phyloP scores from a whole-genome alignment of 1,140 invertebrate species.

The Plectrocnemia conspersa region DNA sequence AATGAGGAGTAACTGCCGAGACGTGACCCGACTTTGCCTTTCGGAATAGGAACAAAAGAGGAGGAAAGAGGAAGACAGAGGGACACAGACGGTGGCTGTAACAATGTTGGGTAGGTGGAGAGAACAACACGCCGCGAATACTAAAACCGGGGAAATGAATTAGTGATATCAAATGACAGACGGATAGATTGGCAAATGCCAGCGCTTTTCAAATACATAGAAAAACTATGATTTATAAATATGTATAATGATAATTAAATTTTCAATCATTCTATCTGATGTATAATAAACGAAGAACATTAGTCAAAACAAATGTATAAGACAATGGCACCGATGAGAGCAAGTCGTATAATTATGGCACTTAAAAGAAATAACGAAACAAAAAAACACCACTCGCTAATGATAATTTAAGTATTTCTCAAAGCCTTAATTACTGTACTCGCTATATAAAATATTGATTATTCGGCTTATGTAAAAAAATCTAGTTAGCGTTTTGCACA shows the following conservation, averaged over 20 bases:
- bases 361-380: too few relatives aligned
- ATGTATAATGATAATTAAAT: too few relatives aligned
- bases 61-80: conserved; percentile 7
- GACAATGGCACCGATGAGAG: too few relatives aligned
- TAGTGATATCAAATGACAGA: conserved; percentile 22
- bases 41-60: not conserved
- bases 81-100: not conserved
- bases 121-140: conserved; percentile 17
- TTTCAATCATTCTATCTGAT: too few relatives aligned
- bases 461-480: too few relatives aligned
- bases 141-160: conserved; percentile 30
- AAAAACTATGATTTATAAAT: not conserved
- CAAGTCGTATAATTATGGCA: too few relatives aligned
- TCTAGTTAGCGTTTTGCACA: too few relatives aligned
- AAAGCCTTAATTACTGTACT: conserved; percentile 14
- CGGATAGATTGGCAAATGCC: not conserved
- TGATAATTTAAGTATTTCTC: conserved; percentile 16
- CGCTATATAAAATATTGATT: conserved; percentile 19
- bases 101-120: conserved; percentile 2
- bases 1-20: conserved; percentile 34
- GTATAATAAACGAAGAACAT: too few relatives aligned
- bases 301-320: too few relatives aligned
- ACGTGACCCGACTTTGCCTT: conserved; percentile 23
- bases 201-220: not conserved
- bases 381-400: conserved; percentile 16